phyloP scores from a whole-genome alignment of 2,113 vertebrate species.

The Charadrius vociferus region DNA sequence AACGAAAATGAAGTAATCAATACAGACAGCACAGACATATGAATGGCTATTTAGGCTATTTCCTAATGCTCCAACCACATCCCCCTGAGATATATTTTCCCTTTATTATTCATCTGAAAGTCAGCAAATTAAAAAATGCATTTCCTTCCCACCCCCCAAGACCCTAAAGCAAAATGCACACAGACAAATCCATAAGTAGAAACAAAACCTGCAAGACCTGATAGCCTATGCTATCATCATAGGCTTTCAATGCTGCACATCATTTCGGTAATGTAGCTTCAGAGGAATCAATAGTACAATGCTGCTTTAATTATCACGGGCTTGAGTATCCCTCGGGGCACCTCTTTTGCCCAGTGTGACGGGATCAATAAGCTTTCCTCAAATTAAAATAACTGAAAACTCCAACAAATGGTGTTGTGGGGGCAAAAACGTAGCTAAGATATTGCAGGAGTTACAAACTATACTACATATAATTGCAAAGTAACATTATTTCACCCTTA shows the following conservation, averaged over 20 bases:
- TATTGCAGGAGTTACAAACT: neutral
- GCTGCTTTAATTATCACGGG: slow-evolving; percentile 52
- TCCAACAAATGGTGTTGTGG: neutral
- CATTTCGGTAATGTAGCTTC: neutral
- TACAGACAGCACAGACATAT: neutral
- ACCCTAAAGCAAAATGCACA: neutral
- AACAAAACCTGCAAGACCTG: neutral
- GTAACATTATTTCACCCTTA: neutral
- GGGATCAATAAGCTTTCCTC: slow-evolving; percentile 48
- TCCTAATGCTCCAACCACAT: neutral
- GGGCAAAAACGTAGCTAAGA: neutral
- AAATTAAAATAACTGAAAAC: slow-evolving; percentile 43
- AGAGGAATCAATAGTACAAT: slow-evolving; percentile 30
- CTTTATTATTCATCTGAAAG: neutral
- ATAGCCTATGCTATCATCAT: neutral
- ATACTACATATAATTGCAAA: neutral
- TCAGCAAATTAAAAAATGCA: slow-evolving; percentile 21
- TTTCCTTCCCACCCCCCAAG: neutral
- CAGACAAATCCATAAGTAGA: slow-evolving; percentile 3
- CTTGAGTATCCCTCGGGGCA: neutral
- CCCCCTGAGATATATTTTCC: neutral
- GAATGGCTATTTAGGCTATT: slow-evolving; percentile 3
- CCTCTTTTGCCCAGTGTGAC: neutral
- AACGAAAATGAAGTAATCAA: slow-evolving; percentile 36
- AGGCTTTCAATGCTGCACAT: slow-evolving; percentile 1